Percentiles rank a stretch among this genome's conserved stretches.
Conservation (phyloP, 2,888 invertebrate genomes). For the Mystacides longicornis region DNA sequence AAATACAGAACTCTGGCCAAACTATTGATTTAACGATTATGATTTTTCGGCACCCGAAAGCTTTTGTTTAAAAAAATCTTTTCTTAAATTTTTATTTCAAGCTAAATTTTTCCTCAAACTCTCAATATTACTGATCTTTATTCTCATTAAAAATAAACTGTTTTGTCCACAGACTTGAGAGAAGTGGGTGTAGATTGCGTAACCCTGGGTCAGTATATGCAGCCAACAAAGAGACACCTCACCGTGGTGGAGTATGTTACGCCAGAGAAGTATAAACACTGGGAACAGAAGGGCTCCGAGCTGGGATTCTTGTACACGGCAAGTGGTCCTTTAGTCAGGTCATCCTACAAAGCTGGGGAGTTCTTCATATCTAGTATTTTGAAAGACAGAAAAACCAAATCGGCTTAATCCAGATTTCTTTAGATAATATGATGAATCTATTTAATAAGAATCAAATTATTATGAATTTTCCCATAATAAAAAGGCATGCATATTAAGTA, state of each 20-base stretch:
- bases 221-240: constrained; percentile 93
- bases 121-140: too few relatives aligned
- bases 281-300: constrained; percentile 74
- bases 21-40: too few relatives aligned
- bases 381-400: constrained; percentile 49
- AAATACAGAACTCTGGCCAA: too few relatives aligned
- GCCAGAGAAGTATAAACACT: constrained; percentile 83
- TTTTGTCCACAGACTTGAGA: constrained; percentile 59
- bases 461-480: too few relatives aligned
- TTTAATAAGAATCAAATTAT: too few relatives aligned
- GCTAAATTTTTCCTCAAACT: too few relatives aligned
- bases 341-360: constrained; percentile 97
- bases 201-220: constrained; percentile 99
- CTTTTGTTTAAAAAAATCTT: too few relatives aligned
- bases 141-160: background rate
- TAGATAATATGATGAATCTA: too few relatives aligned
- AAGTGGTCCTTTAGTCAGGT: constrained; percentile 93
- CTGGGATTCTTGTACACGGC: constrained; percentile 95
- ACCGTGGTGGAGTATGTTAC: constrained; percentile 95
- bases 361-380: constrained; percentile 79
- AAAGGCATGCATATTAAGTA: too few relatives aligned
- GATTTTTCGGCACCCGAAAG: too few relatives aligned
- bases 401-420: too few relatives aligned
- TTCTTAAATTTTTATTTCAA: too few relatives aligned
- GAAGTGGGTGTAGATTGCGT: constrained; percentile 84